These are phyloP conservation scores for Ispidina lecontei DNA, from an alignment of 2,797 vertebrate species.

Conservation along the genomic window DNA sequence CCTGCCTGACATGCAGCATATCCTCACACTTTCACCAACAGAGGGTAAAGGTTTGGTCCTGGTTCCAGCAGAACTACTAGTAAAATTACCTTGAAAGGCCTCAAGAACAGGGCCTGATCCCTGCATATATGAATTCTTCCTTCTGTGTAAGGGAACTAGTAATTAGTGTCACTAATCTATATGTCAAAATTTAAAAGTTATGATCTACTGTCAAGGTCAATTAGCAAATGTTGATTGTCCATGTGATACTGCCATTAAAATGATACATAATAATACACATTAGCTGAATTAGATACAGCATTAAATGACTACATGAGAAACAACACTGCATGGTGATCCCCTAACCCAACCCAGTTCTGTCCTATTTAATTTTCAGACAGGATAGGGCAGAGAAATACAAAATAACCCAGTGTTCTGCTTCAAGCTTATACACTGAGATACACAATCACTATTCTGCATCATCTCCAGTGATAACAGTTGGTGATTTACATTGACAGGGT, in stretches of 20 bases:
- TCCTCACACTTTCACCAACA: background rate
- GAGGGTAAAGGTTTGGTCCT: background rate
- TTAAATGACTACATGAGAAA: background rate
- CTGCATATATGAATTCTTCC: background rate
- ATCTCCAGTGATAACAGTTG: background rate
- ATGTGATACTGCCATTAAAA: background rate
- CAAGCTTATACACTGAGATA: background rate
- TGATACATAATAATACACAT: background rate
- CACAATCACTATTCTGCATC: background rate
- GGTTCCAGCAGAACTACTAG: background rate
- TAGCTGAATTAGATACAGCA: background rate
- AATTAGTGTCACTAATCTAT: background rate
- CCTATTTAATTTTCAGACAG: background rate
- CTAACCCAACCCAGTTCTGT: background rate
- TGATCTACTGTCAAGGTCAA: background rate
- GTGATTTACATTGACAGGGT: background rate
- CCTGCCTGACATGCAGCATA: background rate
- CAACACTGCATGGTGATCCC: background rate
- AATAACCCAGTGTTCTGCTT: background rate
- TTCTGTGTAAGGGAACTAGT: background rate
- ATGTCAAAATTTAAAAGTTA: background rate
- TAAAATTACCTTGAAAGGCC: background rate
- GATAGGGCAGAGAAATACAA: background rate
- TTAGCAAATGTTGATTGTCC: constrained; percentile 4
- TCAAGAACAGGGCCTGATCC: background rate